Evolutionary conservation across 2,888 invertebrate genomes (phyloP), one percentile per base, ranked within the genome.

Genomic region (Brachylomia viminalis): DNA sequence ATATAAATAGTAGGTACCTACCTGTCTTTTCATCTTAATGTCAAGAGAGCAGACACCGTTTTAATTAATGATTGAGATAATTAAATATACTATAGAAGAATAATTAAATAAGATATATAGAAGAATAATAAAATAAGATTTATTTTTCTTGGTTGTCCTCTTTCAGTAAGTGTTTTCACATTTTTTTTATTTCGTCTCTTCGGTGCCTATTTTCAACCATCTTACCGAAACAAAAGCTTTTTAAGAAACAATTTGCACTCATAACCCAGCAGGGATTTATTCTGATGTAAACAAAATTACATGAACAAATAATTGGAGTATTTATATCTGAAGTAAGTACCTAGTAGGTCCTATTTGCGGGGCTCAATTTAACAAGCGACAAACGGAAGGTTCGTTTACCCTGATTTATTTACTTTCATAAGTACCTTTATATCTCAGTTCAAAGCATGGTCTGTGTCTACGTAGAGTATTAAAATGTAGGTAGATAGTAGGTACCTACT

Each of bases 221-320:
- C 11, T 17, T 56, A 54, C 1, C n/a, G 15, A 56, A 69, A 42
- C 42, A 42, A 64, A 75, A 71, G 13, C n/a, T 69, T 52, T 56
- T 27, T 20, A 20, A 42, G 13, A 56, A 56, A 42, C 30, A 69
- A n/a, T 23, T 38, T 8, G 5, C 20, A 54, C 10, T 23, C 33
- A 54, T 62, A 72, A 33, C n/a, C 23, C 52, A 17, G 33, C 20
- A 74, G 17, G 52, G 30, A 72, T 76, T 54, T 70, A 15, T 69
- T 69, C 30, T 42, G 38, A 30, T 47, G 20, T 20, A 49, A 58
- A 56, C 15, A 49, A 56, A 49, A 71, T 77, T 23, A 49, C 30
- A n/a, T 27, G 17, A 64, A 54, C 42, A 64, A 77, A 77, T 67
- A 52, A 33, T 68, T 33, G 17, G 13, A 38, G 5, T 7, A 38